Conservation (phyloP, 2,797 vertebrate genomes). For the Chaetodon trifasciatus region DNA sequence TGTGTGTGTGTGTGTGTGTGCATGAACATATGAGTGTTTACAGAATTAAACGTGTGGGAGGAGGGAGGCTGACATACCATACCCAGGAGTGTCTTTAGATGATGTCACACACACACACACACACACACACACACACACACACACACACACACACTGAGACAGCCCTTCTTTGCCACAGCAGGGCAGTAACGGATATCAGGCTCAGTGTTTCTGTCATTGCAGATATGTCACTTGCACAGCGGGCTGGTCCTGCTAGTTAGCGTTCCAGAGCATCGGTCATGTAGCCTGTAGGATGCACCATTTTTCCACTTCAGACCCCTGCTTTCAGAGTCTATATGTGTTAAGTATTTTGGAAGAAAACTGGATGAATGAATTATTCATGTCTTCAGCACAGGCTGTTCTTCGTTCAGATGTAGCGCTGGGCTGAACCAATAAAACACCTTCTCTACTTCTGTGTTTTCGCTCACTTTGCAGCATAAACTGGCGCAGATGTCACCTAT, state of each 20-base stretch:
- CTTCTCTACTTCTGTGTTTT: slow-evolving; percentile 50
- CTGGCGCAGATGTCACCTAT: slow-evolving; percentile 12
- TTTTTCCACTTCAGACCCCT: not conserved
- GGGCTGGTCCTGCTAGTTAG: slow-evolving; percentile 72
- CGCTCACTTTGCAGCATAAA: slow-evolving; percentile 33
- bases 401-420: slow-evolving; percentile 28
- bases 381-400: slow-evolving; percentile 30
- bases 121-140: slow-evolving; percentile 31
- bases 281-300: slow-evolving; percentile 22
- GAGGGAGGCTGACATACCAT: slow-evolving; percentile 32
- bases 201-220: slow-evolving; percentile 34
- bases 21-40: slow-evolving; percentile 19
- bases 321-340: slow-evolving; percentile 5
- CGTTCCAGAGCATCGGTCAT: slow-evolving; percentile 8
- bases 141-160: slow-evolving; percentile 7
- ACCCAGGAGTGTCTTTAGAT: slow-evolving; percentile 50
- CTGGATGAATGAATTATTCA: slow-evolving; percentile 35
- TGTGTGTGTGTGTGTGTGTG: slow-evolving; percentile 18
- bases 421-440: slow-evolving; percentile 67
- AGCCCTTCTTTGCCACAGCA: slow-evolving; percentile 1
- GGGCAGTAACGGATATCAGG: slow-evolving; percentile 21
- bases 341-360: slow-evolving; percentile 26
- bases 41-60: slow-evolving; percentile 34
- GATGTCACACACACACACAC: slow-evolving; percentile 46
- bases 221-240: slow-evolving; percentile 29